phyloP scores from a whole-genome alignment of 2,797 vertebrate genomes.

The Garrulus glandarius region DNA sequence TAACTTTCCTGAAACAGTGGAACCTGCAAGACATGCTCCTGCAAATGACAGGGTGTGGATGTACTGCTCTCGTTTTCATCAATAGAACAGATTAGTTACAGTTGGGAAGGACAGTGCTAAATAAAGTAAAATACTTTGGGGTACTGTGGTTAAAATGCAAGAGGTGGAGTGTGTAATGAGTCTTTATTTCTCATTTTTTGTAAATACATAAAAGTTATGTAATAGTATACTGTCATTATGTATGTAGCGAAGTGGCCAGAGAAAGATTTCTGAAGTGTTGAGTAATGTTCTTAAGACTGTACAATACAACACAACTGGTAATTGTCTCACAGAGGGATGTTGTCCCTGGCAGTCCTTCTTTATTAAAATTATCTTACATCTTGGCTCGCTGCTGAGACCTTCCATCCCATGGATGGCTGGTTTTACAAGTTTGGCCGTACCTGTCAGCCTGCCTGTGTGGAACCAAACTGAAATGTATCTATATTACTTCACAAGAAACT shows the following conservation, averaged over 20 bases:
- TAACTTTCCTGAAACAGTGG: background rate
- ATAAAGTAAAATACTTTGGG: background rate
- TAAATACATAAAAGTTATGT: background rate
- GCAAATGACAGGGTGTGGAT: conserved; percentile 12
- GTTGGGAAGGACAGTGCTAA: background rate
- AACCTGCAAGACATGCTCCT: background rate
- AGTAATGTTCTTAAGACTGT: conserved; percentile 35
- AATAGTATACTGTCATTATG: background rate
- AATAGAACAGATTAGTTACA: background rate
- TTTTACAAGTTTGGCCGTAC: conserved; percentile 61
- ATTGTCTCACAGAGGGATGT: conserved; percentile 33
- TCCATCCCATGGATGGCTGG: conserved; percentile 48
- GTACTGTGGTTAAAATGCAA: background rate
- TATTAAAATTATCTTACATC: conserved; percentile 34
- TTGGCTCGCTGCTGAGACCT: conserved; percentile 29
- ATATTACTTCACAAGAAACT: conserved; percentile 72
- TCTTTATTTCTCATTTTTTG: background rate
- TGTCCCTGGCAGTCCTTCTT: conserved; percentile 18
- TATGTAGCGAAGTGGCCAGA: background rate
- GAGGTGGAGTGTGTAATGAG: background rate
- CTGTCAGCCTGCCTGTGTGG: conserved; percentile 54
- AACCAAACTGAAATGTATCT: conserved; percentile 65
- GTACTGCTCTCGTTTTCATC: background rate
- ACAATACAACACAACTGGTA: background rate
- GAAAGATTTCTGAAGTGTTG: conserved; percentile 31